phyloP scores from a whole-genome alignment of 1,140 invertebrate genomes.

The Drosophila leontia region DNA sequence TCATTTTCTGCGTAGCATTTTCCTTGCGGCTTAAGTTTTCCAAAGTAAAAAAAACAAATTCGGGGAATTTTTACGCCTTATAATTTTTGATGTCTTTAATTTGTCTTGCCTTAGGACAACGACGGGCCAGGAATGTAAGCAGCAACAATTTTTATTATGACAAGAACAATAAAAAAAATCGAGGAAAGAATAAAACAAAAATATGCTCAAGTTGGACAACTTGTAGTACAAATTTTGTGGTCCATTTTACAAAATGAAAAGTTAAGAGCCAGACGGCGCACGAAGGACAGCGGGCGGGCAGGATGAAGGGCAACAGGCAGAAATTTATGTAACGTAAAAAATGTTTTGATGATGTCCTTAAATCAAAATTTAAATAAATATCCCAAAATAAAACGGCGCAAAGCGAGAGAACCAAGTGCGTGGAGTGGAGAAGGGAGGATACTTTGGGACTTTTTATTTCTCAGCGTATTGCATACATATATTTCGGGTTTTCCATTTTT shows the following conservation, averaged over 20 bases:
- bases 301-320: constrained; percentile 42
- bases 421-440: not conserved
- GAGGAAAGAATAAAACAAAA: constrained; percentile 29
- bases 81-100: constrained; percentile 82
- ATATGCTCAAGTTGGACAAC: constrained; percentile 62
- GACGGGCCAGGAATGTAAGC: constrained; percentile 57
- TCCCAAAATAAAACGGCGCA: constrained; percentile 55
- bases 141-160: constrained; percentile 78
- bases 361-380: constrained; percentile 84
- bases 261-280: constrained; percentile 45
- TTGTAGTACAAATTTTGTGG: constrained; percentile 80
- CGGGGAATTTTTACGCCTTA: constrained; percentile 77
- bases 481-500: constrained; percentile 48
- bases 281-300: not conserved
- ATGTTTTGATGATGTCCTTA: constrained; percentile 81
- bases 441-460: constrained; percentile 53
- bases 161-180: constrained; percentile 70
- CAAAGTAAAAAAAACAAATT: constrained; percentile 17
- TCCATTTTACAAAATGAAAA: constrained; percentile 81
- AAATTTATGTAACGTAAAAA: constrained; percentile 82
- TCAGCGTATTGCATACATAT: constrained; percentile 45
- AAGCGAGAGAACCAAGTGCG: not conserved
- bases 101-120: constrained; percentile 65
- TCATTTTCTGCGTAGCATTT: constrained; percentile 51
- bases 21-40: constrained; percentile 33